phyloP scores from a whole-genome alignment of 30 jellyfish, hydroid and myxozoan genomes.

The Morbakka virulenta region DNA sequence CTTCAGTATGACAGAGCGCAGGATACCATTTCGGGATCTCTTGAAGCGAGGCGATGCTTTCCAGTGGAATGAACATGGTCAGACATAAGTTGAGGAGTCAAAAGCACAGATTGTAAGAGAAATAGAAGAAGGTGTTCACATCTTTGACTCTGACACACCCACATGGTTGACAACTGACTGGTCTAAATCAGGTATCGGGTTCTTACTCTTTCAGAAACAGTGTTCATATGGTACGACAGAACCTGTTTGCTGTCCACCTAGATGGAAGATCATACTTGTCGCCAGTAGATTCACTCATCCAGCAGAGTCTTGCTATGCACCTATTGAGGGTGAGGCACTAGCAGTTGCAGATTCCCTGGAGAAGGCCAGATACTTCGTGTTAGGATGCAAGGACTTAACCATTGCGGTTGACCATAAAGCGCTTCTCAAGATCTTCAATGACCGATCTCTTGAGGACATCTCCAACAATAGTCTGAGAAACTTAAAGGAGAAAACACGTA shows the following conservation, averaged over 20 bases:
- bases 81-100: no score
- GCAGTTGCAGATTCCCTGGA: slow-evolving; percentile 43
- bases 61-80: neutral
- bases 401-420: no score
- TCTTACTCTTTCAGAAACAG: neutral
- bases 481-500: no score
- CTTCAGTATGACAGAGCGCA: slow-evolving; percentile 6
- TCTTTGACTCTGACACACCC: neutral
- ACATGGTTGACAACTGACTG: slow-evolving; percentile 18
- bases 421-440: no score
- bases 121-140: no score
- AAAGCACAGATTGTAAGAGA: no score
- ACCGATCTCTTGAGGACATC: no score
- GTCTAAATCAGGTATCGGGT: no score
- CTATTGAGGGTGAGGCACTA: slow-evolving; percentile 53
- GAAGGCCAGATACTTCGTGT: no score
- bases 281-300: slow-evolving; percentile 31
- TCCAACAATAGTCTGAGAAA: no score
- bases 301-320: slow-evolving; percentile 47
- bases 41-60: neutral
- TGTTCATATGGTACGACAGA: neutral
- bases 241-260: slow-evolving; percentile 6
- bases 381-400: no score
- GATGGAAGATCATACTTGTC: no score
- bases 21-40: slow-evolving; percentile 59